These are phyloP conservation scores for Crossaster papposus DNA, from an alignment of 53 echinoderm and acorn worm species.

Conservation along the genomic window DNA sequence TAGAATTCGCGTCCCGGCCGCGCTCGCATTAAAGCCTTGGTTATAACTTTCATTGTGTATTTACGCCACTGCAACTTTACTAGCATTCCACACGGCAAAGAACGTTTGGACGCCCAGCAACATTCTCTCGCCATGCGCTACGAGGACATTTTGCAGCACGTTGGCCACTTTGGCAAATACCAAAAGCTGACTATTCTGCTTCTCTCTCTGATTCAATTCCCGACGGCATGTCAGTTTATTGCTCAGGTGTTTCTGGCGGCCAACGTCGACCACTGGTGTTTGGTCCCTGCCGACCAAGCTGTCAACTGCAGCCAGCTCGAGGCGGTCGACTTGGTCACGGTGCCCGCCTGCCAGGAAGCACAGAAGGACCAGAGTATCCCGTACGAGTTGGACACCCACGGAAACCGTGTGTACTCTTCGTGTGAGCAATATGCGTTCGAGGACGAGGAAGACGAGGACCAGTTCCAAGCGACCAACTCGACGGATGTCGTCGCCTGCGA, in stretches of 20 bases:
- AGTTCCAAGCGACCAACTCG: neutral
- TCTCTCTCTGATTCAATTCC: neutral
- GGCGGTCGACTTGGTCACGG: neutral
- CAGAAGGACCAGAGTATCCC: conserved; percentile 54
- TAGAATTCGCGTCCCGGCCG: too few species aligned
- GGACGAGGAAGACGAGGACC: neutral
- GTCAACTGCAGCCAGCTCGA: conserved; percentile 32
- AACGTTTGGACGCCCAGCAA: neutral
- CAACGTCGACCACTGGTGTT: conserved; percentile 58
- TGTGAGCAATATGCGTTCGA: conserved; percentile 19
- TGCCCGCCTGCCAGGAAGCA: conserved; percentile 23
- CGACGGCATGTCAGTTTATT: conserved; percentile 36
- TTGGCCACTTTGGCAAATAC: conserved; percentile 48
- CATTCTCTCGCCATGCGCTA: conserved; percentile 41
- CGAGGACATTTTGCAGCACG: conserved; percentile 52
- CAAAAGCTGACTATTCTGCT: conserved; percentile 30
- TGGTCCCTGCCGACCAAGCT: neutral
- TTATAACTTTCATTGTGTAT: too few species aligned
- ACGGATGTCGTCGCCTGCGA: conserved; percentile 53
- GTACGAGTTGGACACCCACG: neutral
- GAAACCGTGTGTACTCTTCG: neutral
- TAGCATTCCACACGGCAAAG: neutral
- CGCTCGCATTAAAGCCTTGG: too few species aligned
- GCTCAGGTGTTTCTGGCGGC: conserved; percentile 60
- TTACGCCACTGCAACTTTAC: too few species aligned